Base-by-base conservation (phyloP, 2,797 vertebrate genomes). In the Threskiornis aethiopicus region DNA sequence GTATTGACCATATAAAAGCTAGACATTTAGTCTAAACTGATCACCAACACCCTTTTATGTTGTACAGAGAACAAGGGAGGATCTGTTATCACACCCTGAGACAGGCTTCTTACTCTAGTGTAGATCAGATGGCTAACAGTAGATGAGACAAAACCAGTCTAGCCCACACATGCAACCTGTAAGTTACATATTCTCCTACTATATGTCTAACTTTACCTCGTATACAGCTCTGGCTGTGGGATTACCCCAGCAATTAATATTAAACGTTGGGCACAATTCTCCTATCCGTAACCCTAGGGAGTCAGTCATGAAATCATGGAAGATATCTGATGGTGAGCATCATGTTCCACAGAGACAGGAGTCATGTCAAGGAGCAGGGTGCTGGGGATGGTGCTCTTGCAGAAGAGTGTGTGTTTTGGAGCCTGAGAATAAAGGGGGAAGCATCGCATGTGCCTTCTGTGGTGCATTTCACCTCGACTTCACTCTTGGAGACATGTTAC, bases 361-460 rank as follows among this genome's bases (percentile, higher is more conserved):
- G 13, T 58, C 10, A 13, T 13, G 9, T 41, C 0, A 2, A 61
- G n/a, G 5, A 49, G 7, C 21, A 49, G 16, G 16, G 44, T 41
- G 33, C 10, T 61, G 31, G 31, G 25, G 33, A 49, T 41, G 7
- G 35, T 59, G 26, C 2, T 54, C 4, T 65, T 59, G 39, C 24
- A 65, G 33, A 77, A 35, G 10, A n/a, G 3, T 11, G 2, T 72
- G 77, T 58, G 28, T 66, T 84, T 80, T 78, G 51, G 17, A 69
- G 26, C 16, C 46, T 61, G 22, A 54, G 21, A 66, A 37, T 17
- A 41, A 44, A 55, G 8, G 4, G 5, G 5, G 4, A 73, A 79
- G 6, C 28, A 35, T n/a, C 1, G 1, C 10, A 49, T 10, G 2
- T 24, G 8, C 4, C 13, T 81, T 88, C 18, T 1, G 1, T 55